These are phyloP conservation scores for Camponotus fellah DNA, from an alignment of 2,888 invertebrate species.

Conservation along the genomic window DNA sequence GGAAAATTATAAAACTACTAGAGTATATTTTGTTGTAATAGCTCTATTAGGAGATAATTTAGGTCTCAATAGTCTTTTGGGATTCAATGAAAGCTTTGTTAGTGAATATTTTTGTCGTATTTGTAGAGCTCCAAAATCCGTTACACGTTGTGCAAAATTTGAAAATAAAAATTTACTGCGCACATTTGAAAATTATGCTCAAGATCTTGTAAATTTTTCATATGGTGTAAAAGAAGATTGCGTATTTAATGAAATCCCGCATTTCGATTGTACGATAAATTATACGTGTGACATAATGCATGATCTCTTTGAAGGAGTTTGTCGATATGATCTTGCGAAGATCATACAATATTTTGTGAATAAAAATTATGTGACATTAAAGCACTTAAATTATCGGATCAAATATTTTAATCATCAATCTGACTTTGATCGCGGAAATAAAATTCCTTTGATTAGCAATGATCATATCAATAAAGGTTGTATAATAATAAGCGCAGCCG, in stretches of 20 bases:
- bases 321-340: not conserved
- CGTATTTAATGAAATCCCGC: not conserved
- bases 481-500: not conserved
- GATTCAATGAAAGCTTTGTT: not conserved
- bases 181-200: not conserved
- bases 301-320: not conserved
- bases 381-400: not conserved
- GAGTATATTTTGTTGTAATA: not conserved
- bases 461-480: not conserved
- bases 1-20: not conserved
- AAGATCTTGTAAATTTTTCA: not conserved
- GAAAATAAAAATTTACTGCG: not conserved
- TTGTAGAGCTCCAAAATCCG: not conserved
- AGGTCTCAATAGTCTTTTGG: not conserved
- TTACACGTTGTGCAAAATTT: not conserved
- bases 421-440: not conserved
- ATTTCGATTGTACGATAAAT: not conserved
- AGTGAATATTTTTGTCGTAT: slow-evolving; percentile 1
- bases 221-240: not conserved
- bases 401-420: slow-evolving; percentile 6
- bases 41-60: not conserved
- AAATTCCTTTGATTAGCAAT: not conserved
- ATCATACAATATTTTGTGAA: not conserved
- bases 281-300: slow-evolving; percentile 2
- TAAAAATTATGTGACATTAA: not conserved